Evolutionary conservation across 2,113 vertebrate species (phyloP).

Genomic region (Sprattus sprattus): DNA sequence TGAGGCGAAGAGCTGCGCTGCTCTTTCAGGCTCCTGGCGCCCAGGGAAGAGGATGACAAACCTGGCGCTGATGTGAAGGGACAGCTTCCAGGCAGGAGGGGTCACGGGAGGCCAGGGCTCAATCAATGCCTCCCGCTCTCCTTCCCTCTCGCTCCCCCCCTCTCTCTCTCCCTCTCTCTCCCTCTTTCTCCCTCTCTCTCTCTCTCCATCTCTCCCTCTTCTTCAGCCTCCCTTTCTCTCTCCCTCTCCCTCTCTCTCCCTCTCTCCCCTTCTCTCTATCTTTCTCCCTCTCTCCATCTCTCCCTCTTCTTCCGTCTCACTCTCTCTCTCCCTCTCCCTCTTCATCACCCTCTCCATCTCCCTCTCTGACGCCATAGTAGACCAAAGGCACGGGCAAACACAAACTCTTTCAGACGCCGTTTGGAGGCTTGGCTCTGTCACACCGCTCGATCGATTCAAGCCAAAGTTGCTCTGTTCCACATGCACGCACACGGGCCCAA

Average conservation of each 20-base stretch:
- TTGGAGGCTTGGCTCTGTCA: not conserved
- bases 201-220: not conserved
- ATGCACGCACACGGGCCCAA: not conserved
- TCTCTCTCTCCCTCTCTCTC: not conserved
- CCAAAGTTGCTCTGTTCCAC: not conserved
- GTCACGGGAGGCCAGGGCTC: slow-evolving; percentile 18
- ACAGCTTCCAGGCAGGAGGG: slow-evolving; percentile 37
- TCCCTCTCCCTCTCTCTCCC: not conserved
- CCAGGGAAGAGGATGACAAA: slow-evolving; percentile 32
- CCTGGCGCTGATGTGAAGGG: slow-evolving; percentile 36
- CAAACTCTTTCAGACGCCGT: not conserved
- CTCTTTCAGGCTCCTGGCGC: slow-evolving; percentile 31
- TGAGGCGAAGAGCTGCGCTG: slow-evolving; percentile 23
- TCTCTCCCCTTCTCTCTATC: not conserved
- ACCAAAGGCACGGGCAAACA: not conserved
- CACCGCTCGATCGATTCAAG: not conserved
- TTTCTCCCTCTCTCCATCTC: not conserved
- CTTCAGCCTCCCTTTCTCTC: not conserved
- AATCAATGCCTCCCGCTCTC: slow-evolving; percentile 19
- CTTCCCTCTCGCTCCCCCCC: not conserved
- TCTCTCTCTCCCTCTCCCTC: not conserved
- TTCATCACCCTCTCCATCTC: too few species aligned
- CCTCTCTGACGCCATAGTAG: not conserved
- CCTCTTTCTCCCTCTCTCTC: not conserved
- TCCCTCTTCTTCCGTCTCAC: not conserved